Base-by-base conservation (phyloP, 2,888 invertebrate species). In the Drosophila anomelani region DNA sequence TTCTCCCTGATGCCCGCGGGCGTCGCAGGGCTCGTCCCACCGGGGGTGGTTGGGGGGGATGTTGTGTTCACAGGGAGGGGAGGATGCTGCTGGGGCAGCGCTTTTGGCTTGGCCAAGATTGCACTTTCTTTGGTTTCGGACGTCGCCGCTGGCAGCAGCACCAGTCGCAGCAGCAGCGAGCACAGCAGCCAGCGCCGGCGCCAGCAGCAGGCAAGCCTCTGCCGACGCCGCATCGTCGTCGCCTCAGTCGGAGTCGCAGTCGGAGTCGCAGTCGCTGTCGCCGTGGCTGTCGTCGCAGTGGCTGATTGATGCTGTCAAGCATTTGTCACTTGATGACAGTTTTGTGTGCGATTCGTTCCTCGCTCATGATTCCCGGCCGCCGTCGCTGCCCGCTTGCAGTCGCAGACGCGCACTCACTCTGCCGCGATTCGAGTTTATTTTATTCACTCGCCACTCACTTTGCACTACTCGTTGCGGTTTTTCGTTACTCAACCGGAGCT, bases 291-390 rank as follows among this genome's bases (percentile, higher is more conserved):
- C 67, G 58, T 61, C 63, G 79, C 67, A 73, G 62, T 72, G 56
- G 75, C 78, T 90, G 90, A 90, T 91, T 90, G 91, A 90, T 88
- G 90, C 90, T 85, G 90, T 90, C 90, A 89, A 86, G 87, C 91
- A 91, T 91, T 91, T 91, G 91, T 91, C 91, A 91, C 89, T 91
- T 91, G 87, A 91, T 91, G 91, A 91, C 91, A 89, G 91, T 91
- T 87, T 88, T 90, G 90, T 91, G 90, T 83, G 91, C 91, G 84
- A 88, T 86, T 85, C 91, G 88, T 85, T 90, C 87, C 80, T 86
- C 80, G 85, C 81, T 89, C 91, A 91, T 91, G 90, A 88, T 90
- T 85, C 81, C 77, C 75, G 57, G 77, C 67, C 69, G 53, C 47
- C 66, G 68, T 67, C 41, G 58, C 46, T 59, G 59, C 23, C 43